These are phyloP conservation scores for Pholis gunnellus DNA, from an alignment of 2,113 vertebrate species.

Conservation along the genomic window DNA sequence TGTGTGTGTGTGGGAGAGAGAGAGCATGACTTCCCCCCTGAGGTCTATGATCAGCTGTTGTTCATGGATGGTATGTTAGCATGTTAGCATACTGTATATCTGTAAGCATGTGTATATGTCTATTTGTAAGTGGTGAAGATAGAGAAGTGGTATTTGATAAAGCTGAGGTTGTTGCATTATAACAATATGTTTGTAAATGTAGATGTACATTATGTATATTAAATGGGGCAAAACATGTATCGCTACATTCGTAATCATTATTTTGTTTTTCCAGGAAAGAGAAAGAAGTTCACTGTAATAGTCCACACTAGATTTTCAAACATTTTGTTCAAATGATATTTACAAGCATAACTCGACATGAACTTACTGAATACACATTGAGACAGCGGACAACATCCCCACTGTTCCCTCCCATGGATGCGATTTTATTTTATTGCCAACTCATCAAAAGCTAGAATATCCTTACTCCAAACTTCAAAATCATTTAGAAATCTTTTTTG, in stretches of 20 bases:
- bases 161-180: background rate
- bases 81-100: conserved; percentile 1
- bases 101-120: background rate
- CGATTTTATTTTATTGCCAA: no score
- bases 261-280: background rate
- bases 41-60: conserved; percentile 6
- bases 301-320: background rate
- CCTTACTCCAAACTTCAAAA: no score
- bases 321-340: background rate
- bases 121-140: background rate
- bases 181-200: background rate
- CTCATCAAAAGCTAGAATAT: no score
- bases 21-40: conserved; percentile 8
- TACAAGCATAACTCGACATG: background rate
- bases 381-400: background rate
- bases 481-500: no score
- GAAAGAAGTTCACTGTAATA: background rate
- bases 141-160: conserved; percentile 3
- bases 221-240: background rate
- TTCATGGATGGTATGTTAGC: background rate
- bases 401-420: background rate
- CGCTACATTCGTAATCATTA: background rate
- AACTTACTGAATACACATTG: background rate
- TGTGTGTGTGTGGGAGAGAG: background rate
- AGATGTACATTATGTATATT: background rate